phyloP scores from a whole-genome alignment of 2,113 vertebrate species.

The Sarotherodon lohbergeri region DNA sequence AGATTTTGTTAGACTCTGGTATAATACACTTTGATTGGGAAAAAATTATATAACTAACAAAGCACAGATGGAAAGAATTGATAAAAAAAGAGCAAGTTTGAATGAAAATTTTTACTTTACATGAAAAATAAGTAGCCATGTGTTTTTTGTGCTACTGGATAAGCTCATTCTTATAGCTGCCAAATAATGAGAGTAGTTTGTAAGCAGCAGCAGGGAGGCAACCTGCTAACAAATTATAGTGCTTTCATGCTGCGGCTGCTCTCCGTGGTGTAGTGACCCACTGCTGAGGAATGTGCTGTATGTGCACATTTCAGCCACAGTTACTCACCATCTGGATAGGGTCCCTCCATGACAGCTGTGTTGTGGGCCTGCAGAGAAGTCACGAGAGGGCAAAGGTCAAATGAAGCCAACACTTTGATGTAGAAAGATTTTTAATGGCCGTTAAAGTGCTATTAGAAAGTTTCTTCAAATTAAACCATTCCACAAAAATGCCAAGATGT shows the following conservation, averaged over 20 bases:
- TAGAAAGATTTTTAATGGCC: background rate
- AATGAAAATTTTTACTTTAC: background rate
- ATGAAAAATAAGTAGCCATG: background rate
- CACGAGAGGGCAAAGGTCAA: conserved; percentile 20
- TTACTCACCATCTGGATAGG: conserved; percentile 63
- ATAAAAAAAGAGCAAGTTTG: background rate
- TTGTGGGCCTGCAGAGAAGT: conserved; percentile 63
- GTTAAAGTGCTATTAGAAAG: background rate
- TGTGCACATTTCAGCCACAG: conserved; percentile 36
- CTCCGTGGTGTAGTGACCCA: background rate
- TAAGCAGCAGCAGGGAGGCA: background rate
- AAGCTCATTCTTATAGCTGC: background rate
- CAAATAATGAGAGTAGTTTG: background rate
- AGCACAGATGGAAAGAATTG: background rate
- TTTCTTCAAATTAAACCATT: background rate
- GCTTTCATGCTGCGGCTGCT: background rate
- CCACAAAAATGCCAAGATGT: background rate
- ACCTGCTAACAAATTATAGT: background rate
- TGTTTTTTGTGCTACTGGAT: background rate
- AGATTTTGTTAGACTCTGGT: background rate
- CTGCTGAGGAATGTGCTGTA: conserved; percentile 29
- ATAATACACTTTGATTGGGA: background rate
- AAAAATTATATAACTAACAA: background rate
- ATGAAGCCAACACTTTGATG: background rate
- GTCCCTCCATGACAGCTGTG: conserved; percentile 30